Conservation (phyloP, 2,888 invertebrate species). For the Drosophila cracens region DNA sequence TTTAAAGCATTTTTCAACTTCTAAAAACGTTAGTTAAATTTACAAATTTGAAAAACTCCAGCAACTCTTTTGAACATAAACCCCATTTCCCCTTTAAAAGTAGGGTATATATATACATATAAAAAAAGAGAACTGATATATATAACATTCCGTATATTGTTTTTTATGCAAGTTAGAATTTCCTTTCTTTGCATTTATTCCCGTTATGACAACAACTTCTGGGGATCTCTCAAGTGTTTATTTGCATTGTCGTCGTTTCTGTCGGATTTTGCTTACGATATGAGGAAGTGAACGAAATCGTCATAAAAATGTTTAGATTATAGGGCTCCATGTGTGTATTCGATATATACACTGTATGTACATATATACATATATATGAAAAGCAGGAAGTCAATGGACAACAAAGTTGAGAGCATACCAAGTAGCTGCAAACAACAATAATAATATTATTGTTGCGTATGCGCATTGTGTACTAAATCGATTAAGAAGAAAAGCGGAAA, state of each 20-base stretch:
- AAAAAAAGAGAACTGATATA: neutral
- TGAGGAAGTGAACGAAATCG: slow-evolving; percentile 40
- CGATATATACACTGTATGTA: neutral
- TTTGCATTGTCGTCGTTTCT: slow-evolving; percentile 47
- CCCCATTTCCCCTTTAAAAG: neutral
- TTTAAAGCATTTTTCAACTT: neutral
- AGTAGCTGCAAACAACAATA: slow-evolving; percentile 16
- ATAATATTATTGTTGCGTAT: slow-evolving; percentile 1
- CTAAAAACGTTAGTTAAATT: neutral
- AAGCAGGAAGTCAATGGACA: slow-evolving; percentile 26
- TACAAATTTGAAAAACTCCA: neutral
- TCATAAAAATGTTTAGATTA: slow-evolving; percentile 31
- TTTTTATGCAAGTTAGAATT: neutral
- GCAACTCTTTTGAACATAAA: neutral
- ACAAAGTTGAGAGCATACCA: slow-evolving; percentile 4
- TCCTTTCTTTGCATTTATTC: neutral
- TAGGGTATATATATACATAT: neutral
- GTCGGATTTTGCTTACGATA: slow-evolving; percentile 20
- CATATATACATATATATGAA: slow-evolving; percentile 1
- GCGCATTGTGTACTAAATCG: slow-evolving; percentile 1
- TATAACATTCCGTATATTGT: neutral
- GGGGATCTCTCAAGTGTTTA: slow-evolving; percentile 59
- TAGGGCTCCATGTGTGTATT: slow-evolving; percentile 19
- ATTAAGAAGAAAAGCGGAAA: neutral
- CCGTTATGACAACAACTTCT: slow-evolving; percentile 1